Evolutionary conservation across 2,113 vertebrate genomes (phyloP).

Genomic region (Pseudorasbora parva): DNA sequence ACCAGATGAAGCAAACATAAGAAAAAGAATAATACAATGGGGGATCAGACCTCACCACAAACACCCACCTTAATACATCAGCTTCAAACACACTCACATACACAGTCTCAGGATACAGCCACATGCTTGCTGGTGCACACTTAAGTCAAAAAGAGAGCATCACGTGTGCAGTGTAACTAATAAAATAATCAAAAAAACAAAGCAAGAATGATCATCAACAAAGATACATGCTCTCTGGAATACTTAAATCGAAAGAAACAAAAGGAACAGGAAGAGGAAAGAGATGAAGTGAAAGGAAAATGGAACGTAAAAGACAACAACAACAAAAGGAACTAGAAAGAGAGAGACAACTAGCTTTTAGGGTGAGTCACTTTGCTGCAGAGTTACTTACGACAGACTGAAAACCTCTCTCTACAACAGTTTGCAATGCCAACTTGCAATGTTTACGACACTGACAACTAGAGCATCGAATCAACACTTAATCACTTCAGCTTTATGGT

Average conservation of each 20-base stretch:
- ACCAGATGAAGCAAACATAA: constrained; percentile 25
- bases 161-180: background rate
- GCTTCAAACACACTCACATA: background rate
- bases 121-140: constrained; percentile 14
- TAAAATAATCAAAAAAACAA: constrained; percentile 22
- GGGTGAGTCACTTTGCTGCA: constrained; percentile 60
- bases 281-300: constrained; percentile 4
- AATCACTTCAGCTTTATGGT: background rate
- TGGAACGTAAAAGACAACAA: constrained; percentile 12
- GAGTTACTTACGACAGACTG: constrained; percentile 13
- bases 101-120: no score
- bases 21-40: background rate
- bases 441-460: constrained; percentile 25
- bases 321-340: constrained; percentile 15
- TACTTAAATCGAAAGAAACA: background rate
- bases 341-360: background rate
- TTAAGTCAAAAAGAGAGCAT: background rate
- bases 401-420: constrained; percentile 3
- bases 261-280: constrained; percentile 25
- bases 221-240: constrained; percentile 6
- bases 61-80: background rate
- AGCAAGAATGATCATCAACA: background rate
- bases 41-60: constrained; percentile 21
- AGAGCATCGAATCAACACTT: constrained; percentile 13
- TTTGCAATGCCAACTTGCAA: background rate